These are phyloP conservation scores for Erethizon dorsatum DNA, from an alignment of 2,797 vertebrate species.

Conservation along the genomic window DNA sequence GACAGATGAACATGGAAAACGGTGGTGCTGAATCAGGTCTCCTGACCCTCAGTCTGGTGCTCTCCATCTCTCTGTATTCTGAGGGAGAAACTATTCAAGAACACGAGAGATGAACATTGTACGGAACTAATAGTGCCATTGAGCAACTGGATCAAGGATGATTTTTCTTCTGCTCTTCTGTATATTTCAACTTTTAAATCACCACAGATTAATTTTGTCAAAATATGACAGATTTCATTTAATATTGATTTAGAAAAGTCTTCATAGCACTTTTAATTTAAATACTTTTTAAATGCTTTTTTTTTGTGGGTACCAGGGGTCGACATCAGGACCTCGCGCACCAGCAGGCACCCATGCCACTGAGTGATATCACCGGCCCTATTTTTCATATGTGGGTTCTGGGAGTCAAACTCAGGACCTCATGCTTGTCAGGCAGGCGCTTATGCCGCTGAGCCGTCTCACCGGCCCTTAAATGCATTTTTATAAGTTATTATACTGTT, in stretches of 20 bases:
- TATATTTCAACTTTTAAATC: constrained; percentile 22
- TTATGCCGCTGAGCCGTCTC: no score
- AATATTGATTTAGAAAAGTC: background rate
- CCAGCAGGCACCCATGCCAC: no score
- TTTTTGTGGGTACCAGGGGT: no score
- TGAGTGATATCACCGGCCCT: no score
- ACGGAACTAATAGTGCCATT: background rate
- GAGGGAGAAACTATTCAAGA: background rate
- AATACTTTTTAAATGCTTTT: background rate
- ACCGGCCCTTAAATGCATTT: background rate
- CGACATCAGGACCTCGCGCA: no score
- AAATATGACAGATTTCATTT: background rate
- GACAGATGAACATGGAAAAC: background rate
- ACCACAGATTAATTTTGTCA: background rate
- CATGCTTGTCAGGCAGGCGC: no score
- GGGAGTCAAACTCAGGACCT: no score
- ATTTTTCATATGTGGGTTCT: no score
- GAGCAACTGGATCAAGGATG: background rate
- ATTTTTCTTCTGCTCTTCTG: background rate
- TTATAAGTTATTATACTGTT: background rate
- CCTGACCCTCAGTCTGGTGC: background rate
- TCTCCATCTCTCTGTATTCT: background rate
- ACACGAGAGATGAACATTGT: background rate
- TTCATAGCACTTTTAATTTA: background rate
- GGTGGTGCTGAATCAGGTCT: background rate